A percentile compares a stretch with the other conserved stretches of the same genome.
Evolutionary conservation across 2,113 vertebrate species (phyloP).

Genomic region (Sorex fumeus): DNA sequence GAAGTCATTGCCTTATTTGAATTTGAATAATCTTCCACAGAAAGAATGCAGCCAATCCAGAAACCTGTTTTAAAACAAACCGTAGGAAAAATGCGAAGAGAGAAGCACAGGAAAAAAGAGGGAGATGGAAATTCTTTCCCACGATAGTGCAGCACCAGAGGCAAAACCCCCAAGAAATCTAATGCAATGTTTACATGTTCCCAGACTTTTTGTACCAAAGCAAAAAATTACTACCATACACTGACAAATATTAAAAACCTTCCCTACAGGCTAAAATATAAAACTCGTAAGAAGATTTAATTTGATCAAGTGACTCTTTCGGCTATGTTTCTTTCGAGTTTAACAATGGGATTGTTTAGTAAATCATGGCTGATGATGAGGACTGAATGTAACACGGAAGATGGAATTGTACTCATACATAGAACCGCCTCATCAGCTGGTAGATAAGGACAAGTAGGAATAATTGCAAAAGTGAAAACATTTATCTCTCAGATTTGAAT

Average conservation of each 20-base stretch:
- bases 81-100: neutral
- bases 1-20: neutral
- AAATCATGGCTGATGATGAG: neutral
- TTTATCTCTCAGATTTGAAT: neutral
- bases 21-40: conserved; percentile 39
- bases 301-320: conserved; percentile 20
- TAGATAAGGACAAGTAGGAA: neutral
- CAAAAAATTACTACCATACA: neutral
- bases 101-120: neutral
- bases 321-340: neutral
- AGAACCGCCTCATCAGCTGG: neutral
- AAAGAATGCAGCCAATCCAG: neutral
- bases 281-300: neutral
- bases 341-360: neutral
- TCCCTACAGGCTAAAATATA: neutral
- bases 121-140: neutral
- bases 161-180: neutral
- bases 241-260: neutral
- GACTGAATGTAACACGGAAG: neutral
- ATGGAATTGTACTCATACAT: neutral
- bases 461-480: neutral
- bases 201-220: neutral
- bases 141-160: neutral
- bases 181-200: neutral
- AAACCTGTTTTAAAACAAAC: conserved; percentile 59